Base-by-base conservation (phyloP, 1,140 invertebrate species). In the Ceratosolen solmsi region DNA sequence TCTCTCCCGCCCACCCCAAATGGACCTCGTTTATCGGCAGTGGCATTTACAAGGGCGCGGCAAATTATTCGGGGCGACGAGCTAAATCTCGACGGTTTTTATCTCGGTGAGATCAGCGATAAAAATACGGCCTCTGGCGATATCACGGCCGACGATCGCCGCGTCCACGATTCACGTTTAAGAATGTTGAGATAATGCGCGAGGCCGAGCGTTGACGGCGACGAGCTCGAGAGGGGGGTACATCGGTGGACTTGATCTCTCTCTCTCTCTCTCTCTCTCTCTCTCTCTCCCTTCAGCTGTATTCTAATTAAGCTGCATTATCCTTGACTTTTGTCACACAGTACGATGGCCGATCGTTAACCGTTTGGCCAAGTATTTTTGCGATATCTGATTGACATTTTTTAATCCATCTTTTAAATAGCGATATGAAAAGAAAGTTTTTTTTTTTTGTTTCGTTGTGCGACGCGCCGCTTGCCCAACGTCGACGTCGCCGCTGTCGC, bases 381-480 rank as follows among this genome's bases (percentile, higher is more conserved):
- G n/a, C n/a, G n/a, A n/a, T n/a, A n/a, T n/a, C n/a, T n/a, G n/a
- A n/a, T n/a, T n/a, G n/a, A n/a, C n/a, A n/a, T n/a, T n/a, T n/a
- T n/a, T n/a, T n/a, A n/a, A n/a, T n/a, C n/a, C n/a, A n/a, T n/a
- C n/a, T n/a, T n/a, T n/a, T n/a, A n/a, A n/a, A n/a, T n/a, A n/a
- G n/a, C 41, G 41, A 46, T 46, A 46, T 13, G 41, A 46, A 46
- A 46, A 13, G 13, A 13, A 7, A n/a, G n/a, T n/a, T n/a, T n/a
- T 5, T 7, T 46, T 46, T 46, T 13, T 46, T 13, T 46, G 41
- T 25, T 17, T 71, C 77, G 76, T 84, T 68, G 76, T 38, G 41
- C 46, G 56, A 65, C 38, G 25, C 25, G 13, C 25, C 27, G 27
- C 22, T 77, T 77, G 58, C 58, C 13, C 74, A 65, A 77, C n/a